Percentiles rank a stretch among this genome's conserved stretches.
phyloP scores from a whole-genome alignment of 2,113 vertebrate species.

The Aleadryas rufinucha region DNA sequence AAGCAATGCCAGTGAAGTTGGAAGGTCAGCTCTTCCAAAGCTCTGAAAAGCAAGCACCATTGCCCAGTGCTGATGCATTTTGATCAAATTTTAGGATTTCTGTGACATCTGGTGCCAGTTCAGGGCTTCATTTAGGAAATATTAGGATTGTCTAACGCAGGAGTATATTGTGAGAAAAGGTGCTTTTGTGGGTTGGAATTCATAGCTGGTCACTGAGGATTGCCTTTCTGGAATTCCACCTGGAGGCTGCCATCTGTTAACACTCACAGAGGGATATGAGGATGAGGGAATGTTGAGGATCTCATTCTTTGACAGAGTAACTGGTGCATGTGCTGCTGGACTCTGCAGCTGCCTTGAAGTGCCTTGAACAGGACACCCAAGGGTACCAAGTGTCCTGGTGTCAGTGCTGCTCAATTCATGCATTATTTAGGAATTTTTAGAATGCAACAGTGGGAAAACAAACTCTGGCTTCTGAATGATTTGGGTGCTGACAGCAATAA shows the following conservation, averaged over 20 bases:
- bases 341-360: neutral
- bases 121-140: neutral
- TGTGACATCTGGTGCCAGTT: neutral
- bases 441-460: neutral
- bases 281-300: neutral
- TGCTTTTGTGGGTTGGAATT: neutral
- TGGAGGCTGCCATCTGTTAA: neutral
- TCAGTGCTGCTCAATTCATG: accelerated
- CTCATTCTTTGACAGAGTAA: neutral
- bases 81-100: neutral
- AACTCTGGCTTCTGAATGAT: neutral
- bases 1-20: neutral
- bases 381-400: neutral
- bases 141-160: neutral
- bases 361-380: neutral
- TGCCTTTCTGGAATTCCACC: neutral
- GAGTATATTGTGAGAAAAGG: neutral
- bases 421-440: neutral
- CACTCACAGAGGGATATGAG: neutral
- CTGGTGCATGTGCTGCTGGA: neutral
- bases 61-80: neutral
- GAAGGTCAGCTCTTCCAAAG: neutral
- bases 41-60: neutral
- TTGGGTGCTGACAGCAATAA: neutral
- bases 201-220: neutral